Conservation (phyloP, 1,140 invertebrate species). For the Octopus sinensis region DNA sequence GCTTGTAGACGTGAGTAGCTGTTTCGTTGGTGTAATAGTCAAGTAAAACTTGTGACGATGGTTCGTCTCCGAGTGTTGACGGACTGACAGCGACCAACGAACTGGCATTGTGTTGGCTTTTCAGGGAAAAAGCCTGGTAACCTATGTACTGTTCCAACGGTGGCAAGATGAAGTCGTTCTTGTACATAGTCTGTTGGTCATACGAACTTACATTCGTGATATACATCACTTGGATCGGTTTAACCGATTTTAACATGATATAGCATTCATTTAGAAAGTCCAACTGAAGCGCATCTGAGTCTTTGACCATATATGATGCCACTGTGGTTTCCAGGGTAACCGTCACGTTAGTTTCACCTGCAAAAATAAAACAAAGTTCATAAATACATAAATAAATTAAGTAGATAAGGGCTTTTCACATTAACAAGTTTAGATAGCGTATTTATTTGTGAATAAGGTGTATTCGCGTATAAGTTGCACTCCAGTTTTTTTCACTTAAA, state of each 20-base stretch:
- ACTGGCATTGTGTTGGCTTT: background rate
- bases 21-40: background rate
- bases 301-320: background rate
- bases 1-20: background rate
- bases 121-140: conserved; percentile 13
- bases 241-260: background rate
- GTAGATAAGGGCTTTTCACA: too few relatives aligned
- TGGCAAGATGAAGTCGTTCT: conserved; percentile 28
- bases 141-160: conserved; percentile 27
- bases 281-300: background rate
- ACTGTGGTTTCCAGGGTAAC: background rate
- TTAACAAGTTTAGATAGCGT: too few relatives aligned
- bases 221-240: background rate
- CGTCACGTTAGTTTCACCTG: conserved; percentile 5
- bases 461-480: too few relatives aligned
- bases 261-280: background rate
- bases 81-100: background rate
- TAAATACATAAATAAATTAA: too few relatives aligned
- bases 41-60: background rate
- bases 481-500: too few relatives aligned
- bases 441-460: too few relatives aligned
- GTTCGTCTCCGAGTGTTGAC: background rate
- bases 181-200: background rate
- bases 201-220: background rate
- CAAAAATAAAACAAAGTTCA: background rate